Evolutionary conservation across 1,140 invertebrate genomes (phyloP).

Genomic region (Megalonaias nervosa): DNA sequence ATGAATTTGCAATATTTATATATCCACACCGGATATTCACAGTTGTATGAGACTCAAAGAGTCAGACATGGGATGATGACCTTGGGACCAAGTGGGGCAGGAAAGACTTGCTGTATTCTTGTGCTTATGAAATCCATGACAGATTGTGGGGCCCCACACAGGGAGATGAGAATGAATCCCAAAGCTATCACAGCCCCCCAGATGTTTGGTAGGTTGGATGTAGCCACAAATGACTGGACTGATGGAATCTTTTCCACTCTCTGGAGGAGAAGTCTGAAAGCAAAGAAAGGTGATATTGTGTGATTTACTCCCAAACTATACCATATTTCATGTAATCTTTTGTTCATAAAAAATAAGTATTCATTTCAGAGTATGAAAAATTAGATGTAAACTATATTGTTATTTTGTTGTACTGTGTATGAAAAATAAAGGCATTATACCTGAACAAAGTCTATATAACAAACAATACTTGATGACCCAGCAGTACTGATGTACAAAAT

Average conservation of each 20-base stretch:
- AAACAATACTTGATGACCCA: too few species aligned
- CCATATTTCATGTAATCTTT: too few species aligned
- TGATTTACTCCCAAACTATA: too few species aligned
- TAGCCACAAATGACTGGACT: conserved; percentile 98
- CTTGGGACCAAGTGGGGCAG: conserved; percentile 86
- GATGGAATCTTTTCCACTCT: conserved; percentile 97
- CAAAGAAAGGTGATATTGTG: conserved; percentile 80
- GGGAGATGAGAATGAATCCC: conserved; percentile 98
- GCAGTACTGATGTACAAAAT: too few species aligned
- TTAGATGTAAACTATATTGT: too few species aligned
- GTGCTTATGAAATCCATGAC: conserved; percentile 84
- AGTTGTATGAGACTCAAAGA: conserved; percentile 95
- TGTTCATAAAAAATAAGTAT: too few species aligned
- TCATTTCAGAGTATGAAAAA: too few species aligned
- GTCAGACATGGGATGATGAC: conserved; percentile 98
- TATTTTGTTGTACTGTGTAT: too few species aligned
- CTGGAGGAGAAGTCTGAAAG: conserved; percentile 94
- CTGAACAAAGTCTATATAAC: too few species aligned
- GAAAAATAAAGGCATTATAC: too few species aligned
- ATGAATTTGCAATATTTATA: too few species aligned
- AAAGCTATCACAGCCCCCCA: conserved; percentile 97
- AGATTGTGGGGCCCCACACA: conserved; percentile 67
- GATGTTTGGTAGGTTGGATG: conserved; percentile 97
- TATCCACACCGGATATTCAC: conserved; percentile 70
- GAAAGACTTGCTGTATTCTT: conserved; percentile 93